A percentile compares a stretch with the other conserved stretches of the same genome.
These are phyloP conservation scores for Nansenia antarctica DNA, from an alignment of 2,113 vertebrate species.

Conservation along the genomic window DNA sequence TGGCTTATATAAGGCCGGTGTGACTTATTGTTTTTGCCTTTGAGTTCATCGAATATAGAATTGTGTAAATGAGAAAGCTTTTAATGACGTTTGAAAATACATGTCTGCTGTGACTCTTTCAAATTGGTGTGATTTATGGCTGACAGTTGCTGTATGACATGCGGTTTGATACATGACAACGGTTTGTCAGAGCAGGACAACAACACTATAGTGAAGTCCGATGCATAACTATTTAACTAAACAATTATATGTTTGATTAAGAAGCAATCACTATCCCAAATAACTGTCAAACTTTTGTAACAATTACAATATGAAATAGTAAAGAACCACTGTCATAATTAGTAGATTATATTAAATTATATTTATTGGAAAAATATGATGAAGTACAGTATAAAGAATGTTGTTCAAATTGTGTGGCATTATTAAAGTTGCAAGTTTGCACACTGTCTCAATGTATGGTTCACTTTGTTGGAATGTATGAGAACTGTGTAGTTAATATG, in stretches of 20 bases:
- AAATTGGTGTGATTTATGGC: conserved; percentile 50
- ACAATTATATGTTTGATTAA: conserved; percentile 46
- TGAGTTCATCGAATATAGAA: conserved; percentile 41
- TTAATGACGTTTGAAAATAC: conserved; percentile 28
- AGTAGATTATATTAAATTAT: conserved; percentile 60
- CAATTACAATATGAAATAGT: not conserved
- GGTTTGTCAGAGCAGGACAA: too few relatives aligned
- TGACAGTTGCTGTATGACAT: too few relatives aligned
- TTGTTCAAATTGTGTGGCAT: conserved; percentile 66
- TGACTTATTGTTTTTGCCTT: conserved; percentile 37
- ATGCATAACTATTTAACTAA: conserved; percentile 29
- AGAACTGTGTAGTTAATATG: too few relatives aligned
- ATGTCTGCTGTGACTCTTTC: too few relatives aligned
- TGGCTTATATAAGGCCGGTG: conserved; percentile 34
- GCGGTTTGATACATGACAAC: too few relatives aligned
- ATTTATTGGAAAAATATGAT: conserved; percentile 63
- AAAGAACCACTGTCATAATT: conserved; percentile 34
- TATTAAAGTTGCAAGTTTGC: conserved; percentile 75
- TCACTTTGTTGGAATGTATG: conserved; percentile 11
- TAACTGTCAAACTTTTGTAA: conserved; percentile 47
- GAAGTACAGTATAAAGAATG: conserved; percentile 59
- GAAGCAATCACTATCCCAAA: conserved; percentile 45
- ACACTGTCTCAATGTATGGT: conserved; percentile 48
- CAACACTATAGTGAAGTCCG: too few relatives aligned
- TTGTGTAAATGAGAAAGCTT: conserved; percentile 50